Percentiles rank a stretch among this genome's conserved stretches.
Evolutionary conservation across 2,888 invertebrate genomes (phyloP).

Genomic region (Rhagium mordax): DNA sequence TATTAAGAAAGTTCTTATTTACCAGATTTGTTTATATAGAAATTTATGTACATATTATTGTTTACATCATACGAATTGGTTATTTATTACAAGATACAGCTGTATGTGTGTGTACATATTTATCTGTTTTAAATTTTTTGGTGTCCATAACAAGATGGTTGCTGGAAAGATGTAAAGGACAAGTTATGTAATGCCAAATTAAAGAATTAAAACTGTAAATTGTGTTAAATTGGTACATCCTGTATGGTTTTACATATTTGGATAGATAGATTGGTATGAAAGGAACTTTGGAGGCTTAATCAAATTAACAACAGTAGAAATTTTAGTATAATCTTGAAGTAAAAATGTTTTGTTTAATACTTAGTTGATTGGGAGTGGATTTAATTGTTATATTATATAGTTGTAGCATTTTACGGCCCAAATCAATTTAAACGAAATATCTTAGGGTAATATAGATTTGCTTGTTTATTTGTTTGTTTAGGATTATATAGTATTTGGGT

Average conservation of each 20-base stretch:
- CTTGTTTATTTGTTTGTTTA: not conserved
- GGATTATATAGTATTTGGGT: no score
- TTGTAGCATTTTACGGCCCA: not conserved
- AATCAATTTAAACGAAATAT: not conserved
- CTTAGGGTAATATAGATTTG: not conserved
- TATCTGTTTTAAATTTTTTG: constrained; percentile 4
- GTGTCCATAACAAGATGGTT: not conserved
- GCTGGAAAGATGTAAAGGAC: not conserved
- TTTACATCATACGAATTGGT: not conserved
- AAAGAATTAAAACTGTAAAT: constrained; percentile 21
- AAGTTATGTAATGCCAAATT: constrained; percentile 12
- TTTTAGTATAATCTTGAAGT: not conserved
- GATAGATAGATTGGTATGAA: not conserved
- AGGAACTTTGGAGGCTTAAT: constrained; percentile 7
- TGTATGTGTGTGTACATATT: not conserved
- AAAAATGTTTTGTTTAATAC: not conserved
- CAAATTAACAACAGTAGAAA: constrained; percentile 1
- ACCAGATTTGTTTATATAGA: not conserved
- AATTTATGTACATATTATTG: not conserved
- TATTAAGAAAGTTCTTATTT: not conserved
- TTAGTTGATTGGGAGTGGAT: not conserved
- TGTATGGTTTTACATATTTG: constrained; percentile 22
- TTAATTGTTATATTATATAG: not conserved
- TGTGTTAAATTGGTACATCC: constrained; percentile 21
- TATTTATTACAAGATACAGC: not conserved